These are phyloP conservation scores for Periphyllus acericola DNA, from an alignment of 2,888 invertebrate genomes.

Conservation along the genomic window DNA sequence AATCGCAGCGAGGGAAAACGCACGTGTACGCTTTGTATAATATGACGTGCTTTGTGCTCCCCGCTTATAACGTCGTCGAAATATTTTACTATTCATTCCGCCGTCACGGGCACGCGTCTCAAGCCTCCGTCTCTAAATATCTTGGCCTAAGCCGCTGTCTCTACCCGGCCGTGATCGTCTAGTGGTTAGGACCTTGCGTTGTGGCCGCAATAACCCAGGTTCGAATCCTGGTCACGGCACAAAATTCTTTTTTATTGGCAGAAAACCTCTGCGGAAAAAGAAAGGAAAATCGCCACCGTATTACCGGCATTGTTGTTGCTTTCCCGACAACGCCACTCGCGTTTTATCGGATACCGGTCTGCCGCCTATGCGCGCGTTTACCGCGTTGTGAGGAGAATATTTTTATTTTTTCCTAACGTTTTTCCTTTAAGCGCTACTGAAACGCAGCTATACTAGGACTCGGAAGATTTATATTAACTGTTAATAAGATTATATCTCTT, in stretches of 20 bases:
- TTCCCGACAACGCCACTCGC: not conserved
- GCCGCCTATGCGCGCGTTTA: not conserved
- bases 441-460: too few species aligned
- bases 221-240: slow-evolving; percentile 80
- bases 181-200: slow-evolving; percentile 81
- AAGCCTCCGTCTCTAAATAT: not conserved
- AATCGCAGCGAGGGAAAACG: too few species aligned
- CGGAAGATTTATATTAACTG: too few species aligned
- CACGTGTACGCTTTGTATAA: too few species aligned
- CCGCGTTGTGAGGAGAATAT: too few species aligned
- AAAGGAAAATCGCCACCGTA: not conserved
- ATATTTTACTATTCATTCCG: too few species aligned
- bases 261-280: not conserved
- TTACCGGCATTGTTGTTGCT: not conserved
- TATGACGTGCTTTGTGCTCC: too few species aligned
- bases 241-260: slow-evolving; percentile 47
- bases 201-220: slow-evolving; percentile 83
- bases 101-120: too few species aligned
- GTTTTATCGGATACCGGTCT: not conserved
- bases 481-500: too few species aligned
- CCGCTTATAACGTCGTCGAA: too few species aligned
- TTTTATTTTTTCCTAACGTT: too few species aligned
- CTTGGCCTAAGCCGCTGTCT: fast-evolving
- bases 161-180: slow-evolving; percentile 75
- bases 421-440: too few species aligned